These are phyloP conservation scores for Microctonus hyperodae DNA, from an alignment of 2,888 invertebrate species.

Conservation along the genomic window DNA sequence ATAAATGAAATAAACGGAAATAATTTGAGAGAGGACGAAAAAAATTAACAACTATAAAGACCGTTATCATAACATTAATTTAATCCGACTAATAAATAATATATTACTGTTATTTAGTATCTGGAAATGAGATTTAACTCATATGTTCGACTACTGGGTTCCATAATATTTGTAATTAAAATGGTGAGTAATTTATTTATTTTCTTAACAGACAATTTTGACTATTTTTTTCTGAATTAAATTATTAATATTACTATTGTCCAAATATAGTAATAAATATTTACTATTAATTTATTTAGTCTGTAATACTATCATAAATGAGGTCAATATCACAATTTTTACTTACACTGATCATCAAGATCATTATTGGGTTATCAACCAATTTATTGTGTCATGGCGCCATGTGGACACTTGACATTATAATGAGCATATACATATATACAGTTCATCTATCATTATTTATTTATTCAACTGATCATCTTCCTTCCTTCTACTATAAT, in stretches of 20 bases:
- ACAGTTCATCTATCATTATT: background rate
- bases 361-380: conserved; percentile 11
- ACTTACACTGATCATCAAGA: background rate
- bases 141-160: conserved; percentile 73
- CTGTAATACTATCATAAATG: no score
- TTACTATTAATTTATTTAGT: no score
- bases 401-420: conserved; percentile 19
- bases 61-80: background rate
- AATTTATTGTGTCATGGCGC: conserved; percentile 8
- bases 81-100: background rate
- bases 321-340: conserved; percentile 20
- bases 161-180: conserved; percentile 74
- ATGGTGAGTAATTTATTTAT: conserved; percentile 63
- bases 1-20: background rate
- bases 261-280: no score
- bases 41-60: conserved; percentile 3
- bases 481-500: conserved; percentile 18
- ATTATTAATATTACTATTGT: no score
- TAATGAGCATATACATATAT: background rate
- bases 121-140: conserved; percentile 73
- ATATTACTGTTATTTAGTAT: conserved; percentile 65
- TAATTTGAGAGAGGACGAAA: background rate
- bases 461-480: background rate
- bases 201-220: background rate
- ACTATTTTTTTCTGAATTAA: no score